A percentile compares a stretch with the other conserved stretches of the same genome.
Evolutionary conservation across 2,888 invertebrate genomes (phyloP).

Genomic region (Nephrocerus scutellatus): DNA sequence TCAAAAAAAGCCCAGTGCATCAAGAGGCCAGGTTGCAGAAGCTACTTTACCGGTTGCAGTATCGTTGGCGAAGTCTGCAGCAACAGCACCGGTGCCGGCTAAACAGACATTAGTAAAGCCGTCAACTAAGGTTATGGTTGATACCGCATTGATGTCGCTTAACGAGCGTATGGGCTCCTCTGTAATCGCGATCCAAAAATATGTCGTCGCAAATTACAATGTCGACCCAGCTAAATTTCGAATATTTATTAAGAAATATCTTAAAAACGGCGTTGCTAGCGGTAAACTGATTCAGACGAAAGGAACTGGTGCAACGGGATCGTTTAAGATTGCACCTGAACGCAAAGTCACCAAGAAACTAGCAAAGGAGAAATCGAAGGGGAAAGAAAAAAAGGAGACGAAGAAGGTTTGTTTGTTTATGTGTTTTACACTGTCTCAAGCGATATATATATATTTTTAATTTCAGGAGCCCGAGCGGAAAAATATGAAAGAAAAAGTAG

Average conservation of each 20-base stretch:
- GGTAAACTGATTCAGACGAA: constrained; percentile 43
- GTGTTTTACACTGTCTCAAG: too few species aligned
- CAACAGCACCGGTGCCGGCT: not conserved
- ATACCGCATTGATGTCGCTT: constrained; percentile 50
- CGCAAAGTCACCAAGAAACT: not conserved
- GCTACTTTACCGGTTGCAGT: not conserved
- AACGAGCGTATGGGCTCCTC: constrained; percentile 57
- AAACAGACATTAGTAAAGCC: constrained; percentile 40
- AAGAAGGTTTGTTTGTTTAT: too few species aligned
- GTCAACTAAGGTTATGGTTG: constrained; percentile 53
- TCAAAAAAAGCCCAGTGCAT: constrained; percentile 1
- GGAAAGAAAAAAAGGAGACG: not conserved
- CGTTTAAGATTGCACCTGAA: constrained; percentile 21
- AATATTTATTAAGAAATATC: constrained; percentile 55
- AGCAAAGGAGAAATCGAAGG: not conserved
- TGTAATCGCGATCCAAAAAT: constrained; percentile 53
- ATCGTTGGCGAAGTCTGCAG: not conserved
- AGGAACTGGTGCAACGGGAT: constrained; percentile 19
- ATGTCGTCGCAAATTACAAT: constrained; percentile 54
- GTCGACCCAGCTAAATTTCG: constrained; percentile 54
- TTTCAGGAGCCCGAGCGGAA: too few species aligned
- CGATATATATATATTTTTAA: too few species aligned
- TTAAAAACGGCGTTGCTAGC: constrained; percentile 53
- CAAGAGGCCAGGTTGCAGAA: not conserved
- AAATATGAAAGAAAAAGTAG: too few species aligned